Base-by-base conservation (phyloP, 2,888 invertebrate genomes). In the Elmis aenea region DNA sequence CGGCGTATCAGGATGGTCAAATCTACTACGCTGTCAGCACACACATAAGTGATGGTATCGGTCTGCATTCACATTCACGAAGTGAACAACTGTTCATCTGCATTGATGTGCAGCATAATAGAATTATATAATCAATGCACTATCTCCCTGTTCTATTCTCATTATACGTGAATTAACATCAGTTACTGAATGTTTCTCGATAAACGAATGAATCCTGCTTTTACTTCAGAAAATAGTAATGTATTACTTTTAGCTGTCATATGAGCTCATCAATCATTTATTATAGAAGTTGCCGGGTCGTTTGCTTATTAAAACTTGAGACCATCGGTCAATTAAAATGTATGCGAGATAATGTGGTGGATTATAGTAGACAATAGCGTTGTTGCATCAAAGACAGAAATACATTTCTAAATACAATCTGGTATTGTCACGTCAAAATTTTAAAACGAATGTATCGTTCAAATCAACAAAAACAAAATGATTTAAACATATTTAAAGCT, bases 21-120 rank as follows among this genome's bases (percentile, higher is more conserved):
- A 38, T 33, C 38, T 42, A 27, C 22, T 13, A 21, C 33, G 42
- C 26, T 35, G 40, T 40, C 42, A 31, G 38, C 42, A 26, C 33
- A 25, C 31, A 32, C 38, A 40, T 42, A 45, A 47, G 35, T 41
- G 45, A 41, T 45, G 42, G 38, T 39, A 50, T 44, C 46, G 24
- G 25, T 18, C 27, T 29, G 26, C 37, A 31, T 29, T 9, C 35
- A 35, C 27, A 48, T 40, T 46, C 46, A 49, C 46, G 31, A 52
- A 54, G 49, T 55, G 58, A 54, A 58, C 61, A 61, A 60, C 58
- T 61, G 61, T 60, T 60, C 59, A 52, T 54, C 47, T 40, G 40
- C 43, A 51, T 51, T 55, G 56, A 56, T 51, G 50, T 50, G 52
- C 50, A 51, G 25, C 44, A 55, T 57, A 57, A 59, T 59, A 55